Percentiles rank a stretch among this genome's conserved stretches.
phyloP scores from a whole-genome alignment of 2,888 invertebrate genomes.

The Dendrolimus pini region DNA sequence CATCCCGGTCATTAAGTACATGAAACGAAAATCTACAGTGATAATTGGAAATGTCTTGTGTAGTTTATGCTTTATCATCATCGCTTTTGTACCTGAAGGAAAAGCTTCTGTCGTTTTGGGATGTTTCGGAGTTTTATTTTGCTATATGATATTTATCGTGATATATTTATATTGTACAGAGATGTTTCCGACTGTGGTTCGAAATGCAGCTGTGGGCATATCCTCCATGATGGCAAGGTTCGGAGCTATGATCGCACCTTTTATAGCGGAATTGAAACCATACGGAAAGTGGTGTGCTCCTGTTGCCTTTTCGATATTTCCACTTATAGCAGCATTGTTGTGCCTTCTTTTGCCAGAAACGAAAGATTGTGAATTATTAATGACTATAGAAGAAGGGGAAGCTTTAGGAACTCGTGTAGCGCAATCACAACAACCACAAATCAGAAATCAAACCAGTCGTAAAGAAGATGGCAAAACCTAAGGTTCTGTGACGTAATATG shows the following conservation, averaged over 20 bases:
- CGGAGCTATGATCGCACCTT: conserved; percentile 90
- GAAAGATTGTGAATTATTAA: conserved; percentile 81
- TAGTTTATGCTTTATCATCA: conserved; percentile 76
- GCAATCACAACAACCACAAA: too few species aligned
- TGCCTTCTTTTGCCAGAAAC: conserved; percentile 87
- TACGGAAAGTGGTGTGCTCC: conserved; percentile 81
- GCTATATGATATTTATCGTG: conserved; percentile 89
- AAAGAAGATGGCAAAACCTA: too few species aligned
- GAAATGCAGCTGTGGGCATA: conserved; percentile 91
- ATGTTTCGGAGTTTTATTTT: conserved; percentile 84
- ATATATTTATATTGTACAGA: conserved; percentile 92
- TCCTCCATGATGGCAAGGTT: conserved; percentile 90
- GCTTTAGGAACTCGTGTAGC: conserved; percentile 28
- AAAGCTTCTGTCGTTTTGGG: conserved; percentile 77
- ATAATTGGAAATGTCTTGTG: conserved; percentile 79
- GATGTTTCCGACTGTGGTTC: conserved; percentile 90
- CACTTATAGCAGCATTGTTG: conserved; percentile 79
- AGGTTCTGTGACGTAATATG: too few species aligned
- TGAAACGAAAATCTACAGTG: conserved; percentile 81
- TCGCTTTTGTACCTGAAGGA: conserved; percentile 72
- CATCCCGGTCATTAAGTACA: conserved; percentile 79
- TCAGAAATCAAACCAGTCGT: too few species aligned
- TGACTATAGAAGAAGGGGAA: conserved; percentile 87
- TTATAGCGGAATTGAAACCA: conserved; percentile 79
- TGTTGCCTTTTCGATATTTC: conserved; percentile 81